Base-by-base conservation (phyloP, 2,888 invertebrate genomes). In the Tromatobia lineatoria region DNA sequence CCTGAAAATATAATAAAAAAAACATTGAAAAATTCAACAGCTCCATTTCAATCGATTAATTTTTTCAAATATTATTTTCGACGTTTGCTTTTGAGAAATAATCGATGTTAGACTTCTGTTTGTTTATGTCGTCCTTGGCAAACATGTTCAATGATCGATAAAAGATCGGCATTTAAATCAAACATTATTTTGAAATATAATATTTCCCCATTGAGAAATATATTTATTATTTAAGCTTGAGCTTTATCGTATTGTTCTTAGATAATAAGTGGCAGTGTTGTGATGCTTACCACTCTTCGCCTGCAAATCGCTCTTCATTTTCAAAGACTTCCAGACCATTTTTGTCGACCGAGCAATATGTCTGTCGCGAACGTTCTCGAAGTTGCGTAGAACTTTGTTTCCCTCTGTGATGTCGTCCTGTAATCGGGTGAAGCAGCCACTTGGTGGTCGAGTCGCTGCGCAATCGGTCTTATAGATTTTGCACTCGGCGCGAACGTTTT, bases 251-350 rank as follows among this genome's bases (percentile, higher is more conserved):
- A 57, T 57, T 20, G 18, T 7, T 6, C 23, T 54, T 25, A 10
- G 23, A 1, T 11, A 13, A 11, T 25, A 11, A 10, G 54, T 23
- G 10, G 23, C 8, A 3, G 0, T 2, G n/a, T 34, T 34, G 6
- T 8, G 52, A 23, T 57, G 82, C 88, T 88, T 88, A 90, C 91
- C 90, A 74, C 85, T 70, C 52, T 87, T 88, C 11, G 67, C 86
- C 71, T 88, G 83, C 57, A 87, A 82, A 80, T 89, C 88, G 87
- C 85, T 87, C 82, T 90, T 91, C 66, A 82, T 84, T 75, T 89
- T 91, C 34, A 90, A 85, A 6, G 85, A 66, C 45, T 89, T 88
- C 92, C 92, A 92, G 73, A 90, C 90, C 92, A 92, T 92, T 86
- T 85, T 88, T 71, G 73, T 81, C 82, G 75, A 67, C 59, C 77